These are phyloP conservation scores for Rhopalosiphum padi DNA, from an alignment of 1,140 invertebrate genomes.

Conservation along the genomic window DNA sequence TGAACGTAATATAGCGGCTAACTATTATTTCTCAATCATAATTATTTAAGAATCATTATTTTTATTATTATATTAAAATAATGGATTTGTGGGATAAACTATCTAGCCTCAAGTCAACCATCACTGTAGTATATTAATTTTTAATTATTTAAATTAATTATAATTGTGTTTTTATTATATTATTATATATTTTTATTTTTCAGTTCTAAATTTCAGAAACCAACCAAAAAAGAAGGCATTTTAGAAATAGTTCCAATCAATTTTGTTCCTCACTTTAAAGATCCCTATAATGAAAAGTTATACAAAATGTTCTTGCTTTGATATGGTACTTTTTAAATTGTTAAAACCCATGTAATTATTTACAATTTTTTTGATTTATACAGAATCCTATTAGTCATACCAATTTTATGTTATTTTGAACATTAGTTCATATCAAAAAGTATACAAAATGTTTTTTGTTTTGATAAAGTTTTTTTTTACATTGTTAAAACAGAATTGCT, in stretches of 20 bases:
- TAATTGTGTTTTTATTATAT: not conserved
- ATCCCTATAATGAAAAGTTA: slow-evolving; percentile 67
- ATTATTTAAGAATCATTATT: not conserved
- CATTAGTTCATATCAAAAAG: not conserved
- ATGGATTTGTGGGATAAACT: not conserved
- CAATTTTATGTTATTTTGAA: no score
- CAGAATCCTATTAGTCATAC: no score
- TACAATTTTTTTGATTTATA: no score
- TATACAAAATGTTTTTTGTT: not conserved
- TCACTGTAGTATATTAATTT: not conserved
- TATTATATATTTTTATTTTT: slow-evolving; percentile 63
- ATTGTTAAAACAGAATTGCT: no score
- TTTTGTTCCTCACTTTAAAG: slow-evolving; percentile 80
- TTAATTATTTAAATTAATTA: not conserved
- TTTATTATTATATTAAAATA: not conserved
- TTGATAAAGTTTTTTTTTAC: no score
- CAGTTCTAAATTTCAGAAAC: slow-evolving; percentile 80
- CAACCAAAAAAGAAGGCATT: slow-evolving; percentile 81
- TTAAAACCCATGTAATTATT: no score
- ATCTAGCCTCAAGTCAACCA: not conserved
- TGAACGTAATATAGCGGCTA: no score
- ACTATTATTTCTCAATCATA: not conserved
- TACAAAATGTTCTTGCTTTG: not conserved
- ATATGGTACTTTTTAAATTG: no score
- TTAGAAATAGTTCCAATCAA: slow-evolving; percentile 80